Conservation (phyloP, 2,113 vertebrate species). For the Phoenicopterus ruber region DNA sequence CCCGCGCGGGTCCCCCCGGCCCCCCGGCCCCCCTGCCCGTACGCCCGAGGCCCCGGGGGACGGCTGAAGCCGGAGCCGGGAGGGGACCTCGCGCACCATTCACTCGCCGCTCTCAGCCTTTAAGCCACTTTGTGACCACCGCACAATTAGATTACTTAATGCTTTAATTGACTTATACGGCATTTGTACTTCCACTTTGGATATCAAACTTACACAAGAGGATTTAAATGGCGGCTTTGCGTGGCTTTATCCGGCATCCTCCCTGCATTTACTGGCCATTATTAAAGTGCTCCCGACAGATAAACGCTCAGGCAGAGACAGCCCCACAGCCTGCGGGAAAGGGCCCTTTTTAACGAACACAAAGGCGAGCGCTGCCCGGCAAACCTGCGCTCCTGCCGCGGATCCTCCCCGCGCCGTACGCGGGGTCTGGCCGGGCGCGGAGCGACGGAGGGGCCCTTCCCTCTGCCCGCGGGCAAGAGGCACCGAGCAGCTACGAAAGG, state of each 20-base stretch:
- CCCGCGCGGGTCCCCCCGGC: slow-evolving; percentile 62
- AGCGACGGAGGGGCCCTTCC: not conserved
- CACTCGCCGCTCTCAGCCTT: slow-evolving; percentile 71
- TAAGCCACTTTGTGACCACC: slow-evolving; percentile 69
- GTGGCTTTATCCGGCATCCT: not conserved
- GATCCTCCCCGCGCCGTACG: too few relatives aligned
- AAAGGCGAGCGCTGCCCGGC: not conserved
- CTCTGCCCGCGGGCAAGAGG: not conserved
- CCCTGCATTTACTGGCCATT: slow-evolving; percentile 10
- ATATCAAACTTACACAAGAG: slow-evolving; percentile 50
- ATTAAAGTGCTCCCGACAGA: not conserved
- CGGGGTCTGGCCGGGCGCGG: not conserved
- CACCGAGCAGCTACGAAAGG: not conserved
- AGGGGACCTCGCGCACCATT: slow-evolving; percentile 62
- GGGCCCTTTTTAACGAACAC: not conserved
- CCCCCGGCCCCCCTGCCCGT: slow-evolving; percentile 53
- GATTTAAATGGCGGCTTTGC: slow-evolving; percentile 29
- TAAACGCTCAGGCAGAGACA: not conserved
- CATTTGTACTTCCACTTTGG: slow-evolving; percentile 52
- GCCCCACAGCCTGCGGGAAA: not conserved
- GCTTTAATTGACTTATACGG: slow-evolving; percentile 73
- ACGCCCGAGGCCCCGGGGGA: slow-evolving; percentile 62
- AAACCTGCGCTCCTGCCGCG: not conserved
- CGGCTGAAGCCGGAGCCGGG: slow-evolving; percentile 31
- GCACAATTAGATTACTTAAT: slow-evolving; percentile 70